Evolutionary conservation across 2,888 invertebrate species (phyloP).

Genomic region (Diploptera punctata): DNA sequence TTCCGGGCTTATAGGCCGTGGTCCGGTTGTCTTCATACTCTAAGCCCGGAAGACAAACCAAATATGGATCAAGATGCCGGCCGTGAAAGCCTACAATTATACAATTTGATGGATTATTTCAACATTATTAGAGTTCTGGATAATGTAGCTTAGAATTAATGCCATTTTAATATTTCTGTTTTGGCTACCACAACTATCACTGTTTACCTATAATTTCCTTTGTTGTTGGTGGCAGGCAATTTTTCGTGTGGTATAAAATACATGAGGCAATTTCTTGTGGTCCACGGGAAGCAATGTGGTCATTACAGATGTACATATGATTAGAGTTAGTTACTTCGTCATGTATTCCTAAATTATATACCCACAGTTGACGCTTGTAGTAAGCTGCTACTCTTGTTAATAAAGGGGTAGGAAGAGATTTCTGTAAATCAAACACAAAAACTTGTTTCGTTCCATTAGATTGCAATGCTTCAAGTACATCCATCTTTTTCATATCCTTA

Average conservation of each 20-base stretch:
- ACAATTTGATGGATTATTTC: neutral
- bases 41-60: too few species aligned
- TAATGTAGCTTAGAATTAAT: neutral
- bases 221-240: conserved; percentile 20
- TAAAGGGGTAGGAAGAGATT: conserved; percentile 47
- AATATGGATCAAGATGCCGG: too few species aligned
- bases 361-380: conserved; percentile 47
- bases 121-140: neutral
- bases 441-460: too few species aligned
- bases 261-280: conserved; percentile 49
- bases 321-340: conserved; percentile 43
- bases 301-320: conserved; percentile 48
- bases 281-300: conserved; percentile 39
- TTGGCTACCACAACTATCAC: neutral
- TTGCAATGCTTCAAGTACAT: neutral
- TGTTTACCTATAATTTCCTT: conserved; percentile 44
- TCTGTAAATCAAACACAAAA: conserved; percentile 46
- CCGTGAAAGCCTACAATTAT: too few species aligned
- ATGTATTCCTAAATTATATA: conserved; percentile 44
- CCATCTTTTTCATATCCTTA: neutral
- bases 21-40: too few species aligned
- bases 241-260: conserved; percentile 44
- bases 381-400: conserved; percentile 46
- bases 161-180: neutral
- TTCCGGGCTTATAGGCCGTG: too few species aligned